These are phyloP conservation scores for Atherinomorus stipes DNA, from an alignment of 2,113 vertebrate species.

Conservation along the genomic window DNA sequence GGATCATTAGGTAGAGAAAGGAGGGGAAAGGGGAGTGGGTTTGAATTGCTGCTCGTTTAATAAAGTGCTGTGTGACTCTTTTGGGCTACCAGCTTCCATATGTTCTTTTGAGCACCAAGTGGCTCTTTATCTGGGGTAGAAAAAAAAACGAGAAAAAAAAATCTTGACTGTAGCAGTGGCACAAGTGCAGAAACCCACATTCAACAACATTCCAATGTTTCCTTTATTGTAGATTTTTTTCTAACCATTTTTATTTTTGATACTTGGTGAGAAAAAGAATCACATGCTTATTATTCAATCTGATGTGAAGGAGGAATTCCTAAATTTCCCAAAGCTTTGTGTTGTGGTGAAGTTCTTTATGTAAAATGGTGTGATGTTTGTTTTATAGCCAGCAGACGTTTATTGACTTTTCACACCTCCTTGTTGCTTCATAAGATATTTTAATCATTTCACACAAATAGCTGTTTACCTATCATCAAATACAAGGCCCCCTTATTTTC, in stretches of 20 bases:
- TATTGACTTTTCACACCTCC: constrained; percentile 2
- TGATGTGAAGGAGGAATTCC: constrained; percentile 58
- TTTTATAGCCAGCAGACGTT: constrained; percentile 32
- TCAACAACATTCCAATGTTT: constrained; percentile 28
- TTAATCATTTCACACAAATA: constrained; percentile 12
- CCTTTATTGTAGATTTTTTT: background rate
- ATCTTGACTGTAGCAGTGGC: constrained; percentile 30
- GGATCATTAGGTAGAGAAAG: constrained; percentile 75
- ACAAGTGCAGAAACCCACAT: constrained; percentile 59
- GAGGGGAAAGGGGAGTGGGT: constrained; percentile 68
- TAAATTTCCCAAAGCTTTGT: constrained; percentile 30
- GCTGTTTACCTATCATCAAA: constrained; percentile 4
- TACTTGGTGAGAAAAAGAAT: constrained; percentile 32
- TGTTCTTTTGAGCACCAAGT: constrained; percentile 71
- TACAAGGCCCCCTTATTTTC: background rate
- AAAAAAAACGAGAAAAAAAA: constrained; percentile 1
- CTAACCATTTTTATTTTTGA: constrained; percentile 3
- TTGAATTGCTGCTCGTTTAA: constrained; percentile 76
- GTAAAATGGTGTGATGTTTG: constrained; percentile 25
- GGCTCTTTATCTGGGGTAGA: constrained; percentile 61
- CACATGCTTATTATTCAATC: constrained; percentile 71
- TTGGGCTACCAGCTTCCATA: constrained; percentile 72
- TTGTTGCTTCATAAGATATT: constrained; percentile 20
- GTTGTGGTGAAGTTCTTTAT: constrained; percentile 14
- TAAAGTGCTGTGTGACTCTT: constrained; percentile 77